phyloP scores from a whole-genome alignment of 2,888 invertebrate genomes.

The Watsonalla binaria region DNA sequence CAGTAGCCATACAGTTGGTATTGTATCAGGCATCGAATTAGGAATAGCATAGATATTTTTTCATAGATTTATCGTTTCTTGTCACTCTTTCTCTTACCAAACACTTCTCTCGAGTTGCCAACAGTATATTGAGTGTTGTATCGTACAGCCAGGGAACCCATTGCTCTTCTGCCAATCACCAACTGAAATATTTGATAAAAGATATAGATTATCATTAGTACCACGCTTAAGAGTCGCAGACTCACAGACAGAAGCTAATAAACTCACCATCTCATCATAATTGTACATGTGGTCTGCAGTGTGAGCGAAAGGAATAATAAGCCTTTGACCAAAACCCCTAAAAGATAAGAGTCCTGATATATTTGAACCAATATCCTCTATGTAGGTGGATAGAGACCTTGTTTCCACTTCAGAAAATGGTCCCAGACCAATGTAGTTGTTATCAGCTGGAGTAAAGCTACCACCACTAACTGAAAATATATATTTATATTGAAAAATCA shows the following conservation, averaged over 20 bases:
- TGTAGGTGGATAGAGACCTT: conserved; percentile 57
- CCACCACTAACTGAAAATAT: conserved; percentile 63
- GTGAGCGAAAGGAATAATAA: conserved; percentile 80
- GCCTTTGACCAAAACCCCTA: conserved; percentile 81
- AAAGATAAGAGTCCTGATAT: conserved; percentile 78
- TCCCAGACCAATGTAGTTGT: conserved; percentile 70
- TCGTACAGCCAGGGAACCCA: conserved; percentile 69
- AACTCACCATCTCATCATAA: conserved; percentile 60
- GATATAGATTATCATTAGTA: neutral
- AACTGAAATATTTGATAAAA: conserved; percentile 42
- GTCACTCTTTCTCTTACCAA: conserved; percentile 78
- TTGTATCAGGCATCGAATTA: too few species aligned
- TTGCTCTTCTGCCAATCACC: conserved; percentile 66
- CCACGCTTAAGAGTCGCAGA: neutral
- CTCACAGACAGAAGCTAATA: too few species aligned
- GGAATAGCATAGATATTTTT: too few species aligned
- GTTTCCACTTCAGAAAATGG: conserved; percentile 80
- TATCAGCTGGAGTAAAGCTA: conserved; percentile 51
- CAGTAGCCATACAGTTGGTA: too few species aligned
- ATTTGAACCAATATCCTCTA: conserved; percentile 55
- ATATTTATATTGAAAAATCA: too few species aligned
- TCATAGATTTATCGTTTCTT: too few species aligned
- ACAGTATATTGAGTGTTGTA: conserved; percentile 80
- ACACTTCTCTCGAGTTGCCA: conserved; percentile 78
- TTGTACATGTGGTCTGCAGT: conserved; percentile 58